Percentiles rank a stretch among this genome's conserved stretches.
These are phyloP conservation scores for Pyxicephalus adspersus DNA, from an alignment of 2,113 vertebrate genomes.

Conservation along the genomic window DNA sequence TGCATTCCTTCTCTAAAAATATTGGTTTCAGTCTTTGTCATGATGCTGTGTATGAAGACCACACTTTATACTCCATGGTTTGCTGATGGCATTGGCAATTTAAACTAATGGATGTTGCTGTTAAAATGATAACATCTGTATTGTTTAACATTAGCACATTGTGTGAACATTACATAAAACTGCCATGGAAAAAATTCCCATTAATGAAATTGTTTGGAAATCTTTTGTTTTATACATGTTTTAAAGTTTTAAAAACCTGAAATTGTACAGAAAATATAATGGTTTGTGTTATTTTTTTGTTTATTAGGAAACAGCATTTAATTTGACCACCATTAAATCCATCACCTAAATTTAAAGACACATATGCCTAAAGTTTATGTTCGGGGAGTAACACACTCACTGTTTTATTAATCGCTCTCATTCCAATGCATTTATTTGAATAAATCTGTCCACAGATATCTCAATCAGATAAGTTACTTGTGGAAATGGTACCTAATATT, in stretches of 20 bases:
- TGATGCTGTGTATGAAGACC: neutral
- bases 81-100: constrained; percentile 3
- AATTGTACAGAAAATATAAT: neutral
- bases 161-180: neutral
- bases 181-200: neutral
- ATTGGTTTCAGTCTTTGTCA: constrained; percentile 24
- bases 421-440: too few relatives aligned
- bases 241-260: neutral
- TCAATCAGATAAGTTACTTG: too few relatives aligned
- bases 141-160: neutral
- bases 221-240: neutral
- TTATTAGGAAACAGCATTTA: too few relatives aligned
- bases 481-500: too few relatives aligned
- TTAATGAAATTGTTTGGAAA: neutral
- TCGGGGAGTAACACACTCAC: too few relatives aligned
- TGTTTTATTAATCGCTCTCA: too few relatives aligned
- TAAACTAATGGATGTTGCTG: neutral
- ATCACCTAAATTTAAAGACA: too few relatives aligned
- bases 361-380: too few relatives aligned
- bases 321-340: too few relatives aligned
- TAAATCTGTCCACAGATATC: too few relatives aligned
- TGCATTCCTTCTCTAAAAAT: constrained; percentile 29
- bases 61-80: neutral
- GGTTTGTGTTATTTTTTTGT: neutral
- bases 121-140: neutral